Base-by-base conservation (phyloP, 2,888 invertebrate species). In the Cecidostiba fungosa region DNA sequence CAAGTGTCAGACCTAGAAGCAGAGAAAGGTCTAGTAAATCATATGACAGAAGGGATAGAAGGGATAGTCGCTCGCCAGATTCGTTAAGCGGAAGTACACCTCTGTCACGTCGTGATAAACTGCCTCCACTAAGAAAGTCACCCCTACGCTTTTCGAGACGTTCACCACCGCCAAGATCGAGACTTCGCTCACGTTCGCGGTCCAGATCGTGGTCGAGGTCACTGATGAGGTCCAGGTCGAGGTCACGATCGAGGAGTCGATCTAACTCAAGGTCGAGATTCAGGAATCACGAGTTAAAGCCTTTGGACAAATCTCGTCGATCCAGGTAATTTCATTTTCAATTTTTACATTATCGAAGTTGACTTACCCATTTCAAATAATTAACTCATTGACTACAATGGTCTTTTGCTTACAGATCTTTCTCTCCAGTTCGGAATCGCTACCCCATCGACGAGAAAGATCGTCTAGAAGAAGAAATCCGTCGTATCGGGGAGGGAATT, bases 71-170 rank as follows among this genome's bases (percentile, higher is more conserved):
- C 32, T 91, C 92, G 1, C 89, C 90, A 0, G 77, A 84, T 3
- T 87, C 89, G 36, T 74, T 94, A 88, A 94, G 91, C n/a, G 94
- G 92, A 12, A 39, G 23, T 69, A 94, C 92, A 88, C 94, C 95
- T 59, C 90, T 91, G 69, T 89, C 84, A 1, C 83, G 87, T 0
- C 83, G 87, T 6, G 87, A 87, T 3, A 87, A 84, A 32, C 59
- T 87, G 2, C 81, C 85, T 4, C 72, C 72, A 23, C 59, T 47
- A 19, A 79, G 84, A 70, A 84, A 84, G n/a, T 81, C 86, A 10
- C 82, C 87, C 4, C 79, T 80, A 0, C 82, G 85, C 0, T 81
- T 23, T 10, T 78, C 79, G 3, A 78, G 85, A 23, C 82, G 87
- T 2, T 87, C 85, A 4, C 83, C 87, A 16, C 81, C 90, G 4